Evolutionary conservation across 2,797 vertebrate species (phyloP).

Genomic region (Chaetophractus vellerosus): DNA sequence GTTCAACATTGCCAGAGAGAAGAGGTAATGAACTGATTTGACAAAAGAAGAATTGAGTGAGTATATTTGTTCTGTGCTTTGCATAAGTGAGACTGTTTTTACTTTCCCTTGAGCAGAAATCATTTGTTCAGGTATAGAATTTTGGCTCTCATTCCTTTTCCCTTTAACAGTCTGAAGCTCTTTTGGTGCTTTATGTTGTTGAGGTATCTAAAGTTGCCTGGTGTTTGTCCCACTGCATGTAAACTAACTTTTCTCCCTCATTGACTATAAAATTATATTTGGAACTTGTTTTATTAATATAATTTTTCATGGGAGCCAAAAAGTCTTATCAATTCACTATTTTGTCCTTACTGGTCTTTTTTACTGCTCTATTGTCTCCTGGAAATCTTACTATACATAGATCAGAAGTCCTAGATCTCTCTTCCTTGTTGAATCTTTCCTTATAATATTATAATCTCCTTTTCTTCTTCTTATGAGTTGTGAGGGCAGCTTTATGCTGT

Average conservation of each 20-base stretch:
- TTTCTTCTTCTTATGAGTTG: neutral
- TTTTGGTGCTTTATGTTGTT: neutral
- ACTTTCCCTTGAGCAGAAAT: neutral
- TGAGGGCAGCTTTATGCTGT: neutral
- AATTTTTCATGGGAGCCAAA: neutral
- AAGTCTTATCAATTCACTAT: neutral
- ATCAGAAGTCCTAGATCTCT: neutral
- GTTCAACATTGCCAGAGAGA: neutral
- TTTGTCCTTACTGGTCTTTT: neutral
- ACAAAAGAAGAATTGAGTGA: neutral
- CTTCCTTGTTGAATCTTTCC: neutral
- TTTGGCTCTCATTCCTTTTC: neutral
- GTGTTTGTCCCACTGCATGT: neutral
- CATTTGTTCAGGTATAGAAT: neutral
- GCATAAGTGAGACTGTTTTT: neutral
- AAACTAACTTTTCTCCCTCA: neutral
- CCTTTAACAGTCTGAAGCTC: neutral
- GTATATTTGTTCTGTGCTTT: accelerated
- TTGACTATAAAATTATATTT: neutral
- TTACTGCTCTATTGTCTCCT: neutral
- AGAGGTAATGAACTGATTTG: too few species aligned
- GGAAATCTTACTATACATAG: neutral
- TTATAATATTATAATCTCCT: neutral
- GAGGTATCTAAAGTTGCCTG: neutral
- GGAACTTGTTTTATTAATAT: neutral